Base-by-base conservation (phyloP, 2,797 vertebrate species). In the Manis pentadactyla region DNA sequence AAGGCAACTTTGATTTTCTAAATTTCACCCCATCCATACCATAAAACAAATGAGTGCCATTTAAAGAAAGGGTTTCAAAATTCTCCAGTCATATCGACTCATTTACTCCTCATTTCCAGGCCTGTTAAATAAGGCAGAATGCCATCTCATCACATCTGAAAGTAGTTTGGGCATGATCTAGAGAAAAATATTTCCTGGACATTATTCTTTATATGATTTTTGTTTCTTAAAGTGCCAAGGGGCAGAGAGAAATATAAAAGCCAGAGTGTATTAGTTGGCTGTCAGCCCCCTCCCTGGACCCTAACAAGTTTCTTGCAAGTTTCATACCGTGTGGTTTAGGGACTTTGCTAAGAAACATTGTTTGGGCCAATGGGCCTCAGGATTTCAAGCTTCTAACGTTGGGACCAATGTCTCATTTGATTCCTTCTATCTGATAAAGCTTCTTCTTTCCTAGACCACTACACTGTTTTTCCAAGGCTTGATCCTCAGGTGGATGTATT, bases 41-140 rank as follows among this genome's bases (percentile, higher is more conserved):
- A 69, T 96, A 89, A 95, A 97, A 96, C 77, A 95, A 97, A 97
- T 78, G 89, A 90, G n/a, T 88, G 34, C 31, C 96, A 93, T 90
- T 96, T 93, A 85, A 93, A 97, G 75, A 69, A 94, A 95, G 63
- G 66, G 77, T 61, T 97, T 96, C 75, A 90, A 87, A 97, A 93
- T 94, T 87, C 91, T 95, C 96, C 87, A 68, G 49, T 94, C 86
- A 77, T 78, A 61, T 69, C 0, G 3, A 96, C 69, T 96, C 85
- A 94, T 96, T 97, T 94, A 39, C 94, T 95, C 78, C 59, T 95
- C 86, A 37, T 92, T 95, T 69, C 83, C 61, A 96, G 87, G 66
- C 95, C 96, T 85, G 87, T 94, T 96, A 94, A 96, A 95, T 93
- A 96, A 97, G 88, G 95, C 95, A 95, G 79, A 88, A 69, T 95